Evolutionary conservation across 2,888 invertebrate species (phyloP), one percentile per base, ranked within the genome.

Genomic region (Helobdella robusta): DNA sequence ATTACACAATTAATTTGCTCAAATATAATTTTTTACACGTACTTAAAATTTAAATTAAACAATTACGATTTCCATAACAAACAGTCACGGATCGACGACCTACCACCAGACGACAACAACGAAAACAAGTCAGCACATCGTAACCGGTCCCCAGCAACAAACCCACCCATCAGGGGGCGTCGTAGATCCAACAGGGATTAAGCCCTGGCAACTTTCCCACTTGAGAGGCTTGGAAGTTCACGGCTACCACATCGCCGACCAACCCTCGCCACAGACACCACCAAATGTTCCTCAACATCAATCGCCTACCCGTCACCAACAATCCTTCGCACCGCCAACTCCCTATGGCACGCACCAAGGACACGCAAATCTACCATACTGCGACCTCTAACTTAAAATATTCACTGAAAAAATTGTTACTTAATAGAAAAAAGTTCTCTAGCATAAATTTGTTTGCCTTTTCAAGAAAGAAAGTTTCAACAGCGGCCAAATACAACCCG

Each of bases 161-260:
- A 48, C 32, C 6, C 60, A 48, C 3, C n/a, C 56, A 20, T 15
- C 30, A 23, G 63, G 48, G 20, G 65, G 65, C 4, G 35, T n/a
- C 23, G 28, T 65, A 20, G 60, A 65, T 50, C 34, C 67, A 11
- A 54, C 34, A 15, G 63, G 66, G 11, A 5, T 68, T 40, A 68
- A 68, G 32, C 62, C 68, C 2, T 69, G 69, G 69, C 69, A 69
- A 46, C 30, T 68, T 60, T 68, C 68, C 32, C 67, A 65, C 18
- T 50, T 64, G 6, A 58, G 69, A 4, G 58, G 66, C 18, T 59
- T 69, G 48, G 69, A 69, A 35, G 69, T 66, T 0, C 52, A 61
- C 11, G 69, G 69, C 40, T 64, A 63, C 40, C 36, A 59, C 52
- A 28, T 67, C 5, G 46, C 23, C 28, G 28, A 35, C 11, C 35